Evolutionary conservation across 1,140 invertebrate species (phyloP).

Genomic region (Oscheius sp.): DNA sequence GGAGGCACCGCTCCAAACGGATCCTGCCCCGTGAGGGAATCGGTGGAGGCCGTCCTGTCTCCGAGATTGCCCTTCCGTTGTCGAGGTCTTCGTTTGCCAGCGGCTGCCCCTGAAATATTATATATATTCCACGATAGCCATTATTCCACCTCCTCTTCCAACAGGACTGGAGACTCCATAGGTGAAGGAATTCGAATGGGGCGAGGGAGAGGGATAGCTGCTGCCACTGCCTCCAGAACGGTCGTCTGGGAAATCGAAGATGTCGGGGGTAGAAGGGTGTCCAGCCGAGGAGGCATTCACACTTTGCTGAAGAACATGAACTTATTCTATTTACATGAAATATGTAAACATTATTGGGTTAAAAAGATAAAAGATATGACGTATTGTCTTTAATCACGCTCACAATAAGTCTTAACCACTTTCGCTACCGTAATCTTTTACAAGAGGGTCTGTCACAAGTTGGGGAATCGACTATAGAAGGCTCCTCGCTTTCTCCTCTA

Average conservation of each 20-base stretch:
- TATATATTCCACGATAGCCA: neutral
- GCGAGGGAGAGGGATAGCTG: constrained; percentile 4
- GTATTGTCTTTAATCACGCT: no score
- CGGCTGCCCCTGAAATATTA: neutral
- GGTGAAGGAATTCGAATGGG: neutral
- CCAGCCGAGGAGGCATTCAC: neutral
- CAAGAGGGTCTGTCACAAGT: no score
- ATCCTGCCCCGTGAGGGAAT: neutral
- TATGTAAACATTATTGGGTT: no score
- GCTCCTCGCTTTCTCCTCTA: no score
- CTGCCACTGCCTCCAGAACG: neutral
- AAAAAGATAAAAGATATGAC: no score
- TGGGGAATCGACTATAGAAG: no score
- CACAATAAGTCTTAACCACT: no score
- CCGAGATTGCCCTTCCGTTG: neutral
- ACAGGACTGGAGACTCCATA: neutral
- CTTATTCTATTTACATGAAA: no score
- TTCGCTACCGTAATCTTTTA: no score
- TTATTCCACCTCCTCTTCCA: neutral
- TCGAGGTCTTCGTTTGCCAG: neutral
- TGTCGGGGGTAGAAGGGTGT: neutral
- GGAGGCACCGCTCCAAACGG: no score
- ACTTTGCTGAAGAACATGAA: neutral
- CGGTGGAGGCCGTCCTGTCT: neutral
- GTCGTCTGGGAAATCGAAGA: neutral